Evolutionary conservation across 2,113 vertebrate species (phyloP).

Genomic region (Brienomyrus longianalis): DNA sequence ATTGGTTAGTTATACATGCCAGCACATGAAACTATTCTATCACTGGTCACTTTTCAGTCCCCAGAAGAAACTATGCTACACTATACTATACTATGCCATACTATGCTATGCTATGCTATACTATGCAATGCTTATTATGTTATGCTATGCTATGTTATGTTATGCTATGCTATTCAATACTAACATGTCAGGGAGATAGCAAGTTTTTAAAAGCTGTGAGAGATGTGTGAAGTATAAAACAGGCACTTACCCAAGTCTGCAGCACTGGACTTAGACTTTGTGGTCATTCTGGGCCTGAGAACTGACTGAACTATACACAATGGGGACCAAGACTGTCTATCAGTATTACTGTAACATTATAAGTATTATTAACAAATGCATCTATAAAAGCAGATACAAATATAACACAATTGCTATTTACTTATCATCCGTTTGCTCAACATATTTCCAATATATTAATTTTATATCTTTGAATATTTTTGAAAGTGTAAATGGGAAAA

Average conservation of each 20-base stretch:
- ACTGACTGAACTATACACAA: slow-evolving; percentile 25
- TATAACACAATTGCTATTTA: background rate
- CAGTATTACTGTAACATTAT: background rate
- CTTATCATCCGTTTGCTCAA: background rate
- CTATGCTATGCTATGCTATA: background rate
- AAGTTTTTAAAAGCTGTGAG: background rate
- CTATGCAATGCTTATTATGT: background rate
- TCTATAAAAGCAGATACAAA: background rate
- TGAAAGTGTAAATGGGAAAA: background rate
- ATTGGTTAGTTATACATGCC: background rate
- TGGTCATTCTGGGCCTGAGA: slow-evolving; percentile 28
- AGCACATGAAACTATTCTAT: background rate
- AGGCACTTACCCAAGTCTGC: slow-evolving; percentile 10
- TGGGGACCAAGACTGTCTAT: background rate
- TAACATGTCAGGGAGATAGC: background rate
- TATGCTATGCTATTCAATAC: background rate
- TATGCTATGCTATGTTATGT: background rate
- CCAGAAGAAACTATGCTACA: background rate
- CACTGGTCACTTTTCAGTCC: too few species aligned
- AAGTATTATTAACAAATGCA: background rate
- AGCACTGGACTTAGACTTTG: slow-evolving; percentile 21
- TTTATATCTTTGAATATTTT: background rate
- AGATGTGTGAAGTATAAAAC: background rate
- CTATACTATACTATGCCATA: background rate
- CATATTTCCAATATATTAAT: background rate